phyloP scores from a whole-genome alignment of 1,140 invertebrate species.

The Diprion similis region DNA sequence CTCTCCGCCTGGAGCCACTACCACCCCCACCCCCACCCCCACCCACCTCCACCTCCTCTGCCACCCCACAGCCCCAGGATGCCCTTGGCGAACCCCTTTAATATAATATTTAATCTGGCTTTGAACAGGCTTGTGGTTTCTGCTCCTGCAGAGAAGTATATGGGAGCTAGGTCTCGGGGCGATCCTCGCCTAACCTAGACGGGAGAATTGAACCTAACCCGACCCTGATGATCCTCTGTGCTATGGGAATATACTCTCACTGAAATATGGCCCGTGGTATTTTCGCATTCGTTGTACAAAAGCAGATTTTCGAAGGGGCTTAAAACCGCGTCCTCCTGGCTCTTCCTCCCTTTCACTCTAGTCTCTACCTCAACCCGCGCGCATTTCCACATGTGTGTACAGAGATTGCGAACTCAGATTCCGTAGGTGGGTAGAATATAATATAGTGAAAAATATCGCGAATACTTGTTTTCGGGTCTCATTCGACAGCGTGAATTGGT shows the following conservation, averaged over 20 bases:
- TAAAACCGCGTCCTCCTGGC: neutral
- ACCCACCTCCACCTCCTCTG: neutral
- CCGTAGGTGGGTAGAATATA: too few relatives aligned
- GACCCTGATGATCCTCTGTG: neutral
- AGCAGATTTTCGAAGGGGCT: neutral
- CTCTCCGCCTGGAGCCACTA: too few relatives aligned
- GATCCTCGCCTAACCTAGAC: conserved; percentile 26
- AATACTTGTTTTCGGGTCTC: too few relatives aligned
- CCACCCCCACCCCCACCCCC: too few relatives aligned
- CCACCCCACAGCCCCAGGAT: neutral
- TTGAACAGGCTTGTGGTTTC: conserved; percentile 62
- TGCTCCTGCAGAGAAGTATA: conserved; percentile 45
- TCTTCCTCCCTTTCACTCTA: neutral
- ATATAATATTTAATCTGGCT: conserved; percentile 65
- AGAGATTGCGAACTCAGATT: neutral
- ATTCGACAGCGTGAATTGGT: too few relatives aligned
- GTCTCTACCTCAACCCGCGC: neutral
- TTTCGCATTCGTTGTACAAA: conserved; percentile 6
- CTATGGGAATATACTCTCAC: neutral
- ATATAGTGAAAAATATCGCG: too few relatives aligned
- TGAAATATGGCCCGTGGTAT: conserved; percentile 1
- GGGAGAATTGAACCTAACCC: neutral
- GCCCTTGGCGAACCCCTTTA: conserved; percentile 51
- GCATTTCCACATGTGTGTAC: neutral
- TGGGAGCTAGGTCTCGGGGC: conserved; percentile 46